A percentile compares a stretch with the other conserved stretches of the same genome.
Conservation (phyloP, 2,888 invertebrate species). For the Drosophila paramelanica region DNA sequence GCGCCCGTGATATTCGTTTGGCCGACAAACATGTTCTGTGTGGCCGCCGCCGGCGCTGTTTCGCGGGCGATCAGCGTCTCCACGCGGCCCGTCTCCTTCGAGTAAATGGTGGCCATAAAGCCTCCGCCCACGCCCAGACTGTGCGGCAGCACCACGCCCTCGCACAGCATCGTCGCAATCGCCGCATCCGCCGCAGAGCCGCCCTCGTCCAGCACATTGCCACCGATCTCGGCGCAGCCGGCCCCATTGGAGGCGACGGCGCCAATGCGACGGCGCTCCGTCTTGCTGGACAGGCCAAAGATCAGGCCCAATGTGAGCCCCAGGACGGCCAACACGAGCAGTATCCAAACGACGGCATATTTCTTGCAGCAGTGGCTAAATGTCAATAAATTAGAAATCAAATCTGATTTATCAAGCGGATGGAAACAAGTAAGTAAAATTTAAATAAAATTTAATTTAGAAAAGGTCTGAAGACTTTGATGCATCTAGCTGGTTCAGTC, state of each 20-base stretch:
- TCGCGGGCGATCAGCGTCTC: conserved; percentile 91
- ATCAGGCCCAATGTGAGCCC: conserved; percentile 73
- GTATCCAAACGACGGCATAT: conserved; percentile 68
- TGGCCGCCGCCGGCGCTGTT: conserved; percentile 89
- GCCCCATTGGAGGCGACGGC: conserved; percentile 90
- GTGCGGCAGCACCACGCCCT: conserved; percentile 93
- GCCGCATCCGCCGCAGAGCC: conserved; percentile 94
- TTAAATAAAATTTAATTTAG: too few relatives aligned
- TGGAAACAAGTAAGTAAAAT: too few relatives aligned
- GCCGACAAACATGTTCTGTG: conserved; percentile 88
- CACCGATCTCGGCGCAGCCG: conserved; percentile 90
- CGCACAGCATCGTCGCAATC: conserved; percentile 93
- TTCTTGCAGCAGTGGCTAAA: conserved; percentile 52
- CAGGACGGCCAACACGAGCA: conserved; percentile 65
- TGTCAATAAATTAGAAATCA: background rate
- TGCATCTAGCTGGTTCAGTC: too few relatives aligned
- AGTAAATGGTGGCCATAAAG: conserved; percentile 93
- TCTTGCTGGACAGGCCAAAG: conserved; percentile 55
- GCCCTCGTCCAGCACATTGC: conserved; percentile 89
- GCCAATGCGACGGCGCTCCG: conserved; percentile 64
- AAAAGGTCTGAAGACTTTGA: too few relatives aligned
- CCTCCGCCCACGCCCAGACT: conserved; percentile 96
- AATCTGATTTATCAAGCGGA: too few relatives aligned
- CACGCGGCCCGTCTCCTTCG: conserved; percentile 87
- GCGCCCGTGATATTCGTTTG: conserved; percentile 76